These are phyloP conservation scores for Teleiodes luculella DNA, from an alignment of 2,888 invertebrate species.

Conservation along the genomic window DNA sequence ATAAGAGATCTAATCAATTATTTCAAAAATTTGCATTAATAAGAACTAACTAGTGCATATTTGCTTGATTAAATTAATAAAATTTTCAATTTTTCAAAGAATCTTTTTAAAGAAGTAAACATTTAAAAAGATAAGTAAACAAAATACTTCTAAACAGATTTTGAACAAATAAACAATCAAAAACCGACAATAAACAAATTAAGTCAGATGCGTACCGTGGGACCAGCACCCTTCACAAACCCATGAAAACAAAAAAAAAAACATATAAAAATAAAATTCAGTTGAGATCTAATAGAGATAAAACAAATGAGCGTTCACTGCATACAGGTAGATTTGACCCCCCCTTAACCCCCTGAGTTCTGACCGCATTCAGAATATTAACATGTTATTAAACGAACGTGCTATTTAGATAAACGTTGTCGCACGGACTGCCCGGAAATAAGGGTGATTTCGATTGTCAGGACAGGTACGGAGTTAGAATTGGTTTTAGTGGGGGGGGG, in stretches of 20 bases:
- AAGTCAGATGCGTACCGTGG: neutral
- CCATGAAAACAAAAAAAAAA: conserved; percentile 16
- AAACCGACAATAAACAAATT: neutral
- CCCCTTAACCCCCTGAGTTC: conserved; percentile 29
- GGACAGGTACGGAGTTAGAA: conserved; percentile 4
- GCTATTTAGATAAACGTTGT: conserved; percentile 65
- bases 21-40: no score
- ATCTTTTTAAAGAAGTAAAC: no score
- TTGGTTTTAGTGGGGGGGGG: neutral
- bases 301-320: conserved; percentile 45
- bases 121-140: neutral
- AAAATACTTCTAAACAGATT: neutral
- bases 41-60: no score
- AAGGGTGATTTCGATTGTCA: conserved; percentile 40
- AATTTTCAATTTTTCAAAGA: no score
- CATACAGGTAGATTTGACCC: conserved; percentile 33
- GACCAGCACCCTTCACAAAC: neutral
- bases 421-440: conserved; percentile 44
- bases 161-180: neutral
- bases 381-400: conserved; percentile 48
- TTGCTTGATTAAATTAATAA: no score
- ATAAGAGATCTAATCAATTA: no score
- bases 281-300: conserved; percentile 51
- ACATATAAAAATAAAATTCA: conserved; percentile 24
- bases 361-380: conserved; percentile 37